Evolutionary conservation across 2,888 invertebrate species (phyloP).

Genomic region (Pyrrhia umbra): DNA sequence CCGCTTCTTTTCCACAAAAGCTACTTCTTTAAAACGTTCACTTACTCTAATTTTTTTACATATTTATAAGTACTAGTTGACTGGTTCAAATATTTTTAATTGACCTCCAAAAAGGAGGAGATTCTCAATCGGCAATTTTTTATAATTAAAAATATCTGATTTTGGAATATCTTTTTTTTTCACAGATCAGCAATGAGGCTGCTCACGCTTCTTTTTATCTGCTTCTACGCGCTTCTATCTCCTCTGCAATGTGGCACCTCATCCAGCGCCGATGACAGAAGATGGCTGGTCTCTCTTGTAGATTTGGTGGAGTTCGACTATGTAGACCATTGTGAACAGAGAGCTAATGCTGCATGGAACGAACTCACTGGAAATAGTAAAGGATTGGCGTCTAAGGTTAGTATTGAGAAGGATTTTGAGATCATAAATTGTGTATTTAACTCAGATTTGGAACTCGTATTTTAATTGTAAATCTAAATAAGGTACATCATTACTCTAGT

Average conservation of each 20-base stretch:
- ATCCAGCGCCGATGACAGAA: constrained; percentile 77
- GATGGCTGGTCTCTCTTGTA: constrained; percentile 81
- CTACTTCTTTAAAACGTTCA: too few relatives aligned
- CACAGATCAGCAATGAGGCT: constrained; percentile 80
- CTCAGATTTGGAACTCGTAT: too few relatives aligned
- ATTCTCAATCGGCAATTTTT: too few relatives aligned
- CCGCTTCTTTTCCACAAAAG: too few relatives aligned
- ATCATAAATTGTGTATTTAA: too few relatives aligned
- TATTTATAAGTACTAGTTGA: too few relatives aligned
- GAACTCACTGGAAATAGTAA: constrained; percentile 79
- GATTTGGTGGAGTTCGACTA: constrained; percentile 87
- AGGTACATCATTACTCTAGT: too few relatives aligned
- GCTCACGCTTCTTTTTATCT: constrained; percentile 72
- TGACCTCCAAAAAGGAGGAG: too few relatives aligned
- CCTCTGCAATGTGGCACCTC: constrained; percentile 77
- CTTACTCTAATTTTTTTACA: too few relatives aligned
- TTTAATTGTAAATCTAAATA: too few relatives aligned
- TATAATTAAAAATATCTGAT: too few relatives aligned
- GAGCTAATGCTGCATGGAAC: constrained; percentile 82
- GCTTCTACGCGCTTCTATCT: constrained; percentile 76
- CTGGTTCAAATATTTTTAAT: too few relatives aligned
- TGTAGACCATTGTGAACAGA: constrained; percentile 83
- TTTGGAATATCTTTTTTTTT: constrained; percentile 37
- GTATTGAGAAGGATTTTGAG: constrained; percentile 1
- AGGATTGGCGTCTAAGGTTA: constrained; percentile 78